Base-by-base conservation (phyloP, 2,797 vertebrate genomes). In the Caiman crocodilus region DNA sequence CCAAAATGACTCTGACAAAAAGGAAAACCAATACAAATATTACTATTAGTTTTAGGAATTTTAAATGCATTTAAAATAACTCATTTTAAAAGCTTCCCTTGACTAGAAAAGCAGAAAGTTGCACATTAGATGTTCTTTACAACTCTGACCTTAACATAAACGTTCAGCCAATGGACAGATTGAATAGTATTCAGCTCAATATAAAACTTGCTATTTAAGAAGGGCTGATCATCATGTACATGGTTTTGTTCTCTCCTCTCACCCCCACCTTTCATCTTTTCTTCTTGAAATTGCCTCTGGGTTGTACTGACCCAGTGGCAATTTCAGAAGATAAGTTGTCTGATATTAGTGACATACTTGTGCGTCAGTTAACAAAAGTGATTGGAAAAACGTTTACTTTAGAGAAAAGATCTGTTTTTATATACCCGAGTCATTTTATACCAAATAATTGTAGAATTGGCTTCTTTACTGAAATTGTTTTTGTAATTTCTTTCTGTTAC, bases 381-480 rank as follows among this genome's bases (percentile, higher is more conserved):
- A 78, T 35, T 28, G 86, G 85, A 87, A 2, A 42, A 30, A 59
- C n/a, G 85, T 82, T 92, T 64, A 78, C 86, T 21, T 4, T 59
- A 50, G 35, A 81, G 69, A 58, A 3, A 56, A 20, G 23, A 50
- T 50, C 42, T 12, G 9, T 23, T 78, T 35, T 8, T 13, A 50
- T 50, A 50, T 50, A 50, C 42, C 42, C 3, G 42, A 50, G 42
- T 50, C 42, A 50, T 50, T 50, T 81, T 61, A 85, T 4, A 88
- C 64, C 10, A 15, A 42, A 28, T 60, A 65, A 30, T 94, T 93
- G 94, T 28, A 71, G 28, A 84, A 35, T 21, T 23, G 55, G 77
- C 81, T 59, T 32, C 56, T 85, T 89, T 94, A 69, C 20, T 26
- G 50, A 80, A 95, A 61, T 76, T 57, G 85, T 89, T 79, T 42